Conservation (phyloP, 2,888 invertebrate species). For the Meteorus colon region DNA sequence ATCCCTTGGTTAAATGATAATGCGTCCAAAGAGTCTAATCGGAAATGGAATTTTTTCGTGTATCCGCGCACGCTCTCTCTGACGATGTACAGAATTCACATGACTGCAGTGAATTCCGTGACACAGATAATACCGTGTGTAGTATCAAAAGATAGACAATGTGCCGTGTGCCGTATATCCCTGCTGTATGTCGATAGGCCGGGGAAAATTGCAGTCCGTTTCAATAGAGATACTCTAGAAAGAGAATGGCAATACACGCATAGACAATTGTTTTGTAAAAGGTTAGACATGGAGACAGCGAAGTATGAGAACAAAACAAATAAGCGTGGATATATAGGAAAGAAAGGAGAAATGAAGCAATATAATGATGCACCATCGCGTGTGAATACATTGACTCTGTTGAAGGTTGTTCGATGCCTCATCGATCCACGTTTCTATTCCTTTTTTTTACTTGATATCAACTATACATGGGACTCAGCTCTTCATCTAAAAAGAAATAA, state of each 20-base stretch:
- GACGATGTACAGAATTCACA: constrained; percentile 14
- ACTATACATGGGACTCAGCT: no score
- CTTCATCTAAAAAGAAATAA: no score
- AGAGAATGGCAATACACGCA: constrained; percentile 8
- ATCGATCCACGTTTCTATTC: constrained; percentile 45
- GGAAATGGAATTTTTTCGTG: neutral
- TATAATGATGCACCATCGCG: constrained; percentile 46
- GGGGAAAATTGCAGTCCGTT: neutral
- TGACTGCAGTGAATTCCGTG: constrained; percentile 24
- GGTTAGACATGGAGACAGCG: neutral
- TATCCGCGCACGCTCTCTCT: neutral
- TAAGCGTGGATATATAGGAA: constrained; percentile 1
- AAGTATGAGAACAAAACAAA: constrained; percentile 17
- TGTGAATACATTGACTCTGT: constrained; percentile 37
- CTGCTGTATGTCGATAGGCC: neutral
- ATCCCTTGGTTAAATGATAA: neutral
- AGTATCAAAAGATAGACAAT: neutral
- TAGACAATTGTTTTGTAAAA: neutral
- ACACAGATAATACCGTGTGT: constrained; percentile 30
- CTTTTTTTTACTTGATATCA: neutral
- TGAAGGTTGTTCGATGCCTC: constrained; percentile 52
- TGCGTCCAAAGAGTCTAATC: neutral
- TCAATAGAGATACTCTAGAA: neutral
- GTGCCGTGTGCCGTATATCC: neutral
- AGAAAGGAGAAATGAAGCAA: neutral